A percentile compares a stretch with the other conserved stretches of the same genome.
Evolutionary conservation across 2,797 vertebrate genomes (phyloP).

Genomic region (Scolopax bukidnonensis): DNA sequence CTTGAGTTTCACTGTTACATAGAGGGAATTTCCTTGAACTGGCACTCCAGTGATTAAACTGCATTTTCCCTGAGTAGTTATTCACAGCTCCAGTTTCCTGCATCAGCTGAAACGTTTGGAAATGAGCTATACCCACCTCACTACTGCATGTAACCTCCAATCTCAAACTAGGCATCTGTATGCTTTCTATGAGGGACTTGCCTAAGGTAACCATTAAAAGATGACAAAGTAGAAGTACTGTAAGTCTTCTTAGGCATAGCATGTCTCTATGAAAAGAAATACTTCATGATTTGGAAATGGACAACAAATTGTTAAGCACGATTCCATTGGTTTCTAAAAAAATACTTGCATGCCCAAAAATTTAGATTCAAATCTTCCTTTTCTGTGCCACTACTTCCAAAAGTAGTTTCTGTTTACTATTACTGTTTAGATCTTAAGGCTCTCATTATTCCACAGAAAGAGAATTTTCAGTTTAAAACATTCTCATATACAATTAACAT

Average conservation of each 20-base stretch:
- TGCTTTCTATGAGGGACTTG: fast-evolving
- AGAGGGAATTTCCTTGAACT: neutral
- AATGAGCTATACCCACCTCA: neutral
- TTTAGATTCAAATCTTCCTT: neutral
- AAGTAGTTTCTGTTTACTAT: neutral
- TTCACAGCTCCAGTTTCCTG: neutral
- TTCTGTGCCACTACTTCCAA: neutral
- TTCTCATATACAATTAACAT: too few relatives aligned
- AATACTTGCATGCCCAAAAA: neutral
- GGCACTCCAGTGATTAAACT: neutral
- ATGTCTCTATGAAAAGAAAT: neutral
- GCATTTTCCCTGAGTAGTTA: neutral
- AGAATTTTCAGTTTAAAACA: too few relatives aligned
- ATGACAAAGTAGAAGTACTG: neutral
- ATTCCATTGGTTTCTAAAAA: neutral
- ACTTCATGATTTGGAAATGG: neutral
- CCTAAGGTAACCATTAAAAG: neutral
- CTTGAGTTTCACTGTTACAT: neutral
- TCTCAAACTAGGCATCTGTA: neutral
- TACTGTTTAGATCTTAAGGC: too few relatives aligned
- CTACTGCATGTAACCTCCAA: neutral
- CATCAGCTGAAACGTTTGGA: neutral
- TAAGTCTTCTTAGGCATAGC: neutral
- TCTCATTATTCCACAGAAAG: too few relatives aligned
- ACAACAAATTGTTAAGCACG: neutral